A percentile compares a stretch with the other conserved stretches of the same genome.
Evolutionary conservation across 1,140 invertebrate genomes (phyloP).

Genomic region (Drosophila repleta): DNA sequence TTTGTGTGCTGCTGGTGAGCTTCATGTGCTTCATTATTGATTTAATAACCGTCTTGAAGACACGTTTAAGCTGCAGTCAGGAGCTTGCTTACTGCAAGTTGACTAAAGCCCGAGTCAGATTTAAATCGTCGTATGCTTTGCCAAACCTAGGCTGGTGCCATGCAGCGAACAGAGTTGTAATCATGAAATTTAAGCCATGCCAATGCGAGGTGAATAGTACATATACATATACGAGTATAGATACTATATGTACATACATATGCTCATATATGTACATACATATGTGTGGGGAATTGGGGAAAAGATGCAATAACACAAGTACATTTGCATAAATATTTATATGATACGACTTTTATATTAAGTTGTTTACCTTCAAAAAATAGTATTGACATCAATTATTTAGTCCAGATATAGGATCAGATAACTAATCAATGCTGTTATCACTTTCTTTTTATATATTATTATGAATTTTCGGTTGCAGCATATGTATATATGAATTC

Average conservation of each 20-base stretch:
- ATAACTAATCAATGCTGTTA: too few relatives aligned
- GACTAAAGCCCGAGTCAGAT: constrained; percentile 45
- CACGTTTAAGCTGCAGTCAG: constrained; percentile 75
- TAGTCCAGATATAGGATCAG: too few relatives aligned
- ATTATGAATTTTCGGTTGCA: too few relatives aligned
- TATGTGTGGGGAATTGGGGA: constrained; percentile 19
- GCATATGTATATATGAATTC: too few relatives aligned
- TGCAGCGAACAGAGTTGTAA: constrained; percentile 48
- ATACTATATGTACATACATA: too few relatives aligned
- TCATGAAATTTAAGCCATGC: constrained; percentile 53
- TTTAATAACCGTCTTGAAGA: constrained; percentile 82
- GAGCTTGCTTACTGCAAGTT: constrained; percentile 58
- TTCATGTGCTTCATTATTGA: constrained; percentile 83
- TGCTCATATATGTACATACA: constrained; percentile 4
- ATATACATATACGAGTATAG: constrained; percentile 2
- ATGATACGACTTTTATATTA: constrained; percentile 41
- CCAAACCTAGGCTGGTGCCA: constrained; percentile 59
- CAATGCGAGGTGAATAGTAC: constrained; percentile 22
- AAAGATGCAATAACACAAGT: constrained; percentile 4
- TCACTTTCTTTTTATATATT: too few relatives aligned
- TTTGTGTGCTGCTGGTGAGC: constrained; percentile 51
- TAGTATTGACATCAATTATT: too few relatives aligned
- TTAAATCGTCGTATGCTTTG: constrained; percentile 49
- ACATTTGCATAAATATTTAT: constrained; percentile 17
- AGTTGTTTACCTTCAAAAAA: constrained; percentile 7